Conservation (phyloP, 2,797 vertebrate genomes). For the Argyrosomus regius region DNA sequence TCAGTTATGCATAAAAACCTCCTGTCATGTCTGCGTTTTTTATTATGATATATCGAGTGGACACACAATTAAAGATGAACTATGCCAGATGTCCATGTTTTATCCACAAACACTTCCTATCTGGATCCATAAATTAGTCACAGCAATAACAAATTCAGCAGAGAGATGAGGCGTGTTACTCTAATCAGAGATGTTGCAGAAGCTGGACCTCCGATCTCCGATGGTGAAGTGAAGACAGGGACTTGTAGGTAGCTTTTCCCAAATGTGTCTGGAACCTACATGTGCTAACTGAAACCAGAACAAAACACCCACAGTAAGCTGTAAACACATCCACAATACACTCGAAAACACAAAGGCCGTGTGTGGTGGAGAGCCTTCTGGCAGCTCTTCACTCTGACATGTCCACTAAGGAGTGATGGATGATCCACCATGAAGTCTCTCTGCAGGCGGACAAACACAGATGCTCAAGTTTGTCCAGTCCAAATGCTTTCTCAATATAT, state of each 20-base stretch:
- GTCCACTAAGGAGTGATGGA: slow-evolving; percentile 73
- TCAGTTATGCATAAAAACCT: slow-evolving; percentile 21
- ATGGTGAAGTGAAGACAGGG: neutral
- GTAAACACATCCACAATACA: slow-evolving; percentile 57
- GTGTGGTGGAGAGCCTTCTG: slow-evolving; percentile 53
- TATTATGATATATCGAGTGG: slow-evolving; percentile 15
- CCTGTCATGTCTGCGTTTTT: slow-evolving; percentile 8
- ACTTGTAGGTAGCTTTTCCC: slow-evolving; percentile 14
- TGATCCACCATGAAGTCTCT: slow-evolving; percentile 59
- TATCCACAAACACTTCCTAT: slow-evolving; percentile 9
- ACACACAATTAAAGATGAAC: slow-evolving; percentile 25
- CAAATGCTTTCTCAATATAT: slow-evolving; percentile 54
- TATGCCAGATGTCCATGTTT: slow-evolving; percentile 26
- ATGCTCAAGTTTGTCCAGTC: slow-evolving; percentile 57
- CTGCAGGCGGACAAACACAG: slow-evolving; percentile 63
- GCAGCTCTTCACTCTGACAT: slow-evolving; percentile 68
- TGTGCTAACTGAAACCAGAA: slow-evolving; percentile 43
- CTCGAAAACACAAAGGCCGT: slow-evolving; percentile 46
- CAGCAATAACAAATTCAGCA: slow-evolving; percentile 12
- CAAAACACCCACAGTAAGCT: slow-evolving; percentile 45
- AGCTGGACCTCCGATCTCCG: slow-evolving; percentile 5
- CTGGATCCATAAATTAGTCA: slow-evolving; percentile 16
- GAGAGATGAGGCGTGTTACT: slow-evolving; percentile 26
- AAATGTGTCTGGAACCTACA: slow-evolving; percentile 17
- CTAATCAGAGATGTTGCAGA: slow-evolving; percentile 15